Evolutionary conservation across 2,113 vertebrate genomes (phyloP), one percentile per base, ranked within the genome.

Genomic region (Apus apus): DNA sequence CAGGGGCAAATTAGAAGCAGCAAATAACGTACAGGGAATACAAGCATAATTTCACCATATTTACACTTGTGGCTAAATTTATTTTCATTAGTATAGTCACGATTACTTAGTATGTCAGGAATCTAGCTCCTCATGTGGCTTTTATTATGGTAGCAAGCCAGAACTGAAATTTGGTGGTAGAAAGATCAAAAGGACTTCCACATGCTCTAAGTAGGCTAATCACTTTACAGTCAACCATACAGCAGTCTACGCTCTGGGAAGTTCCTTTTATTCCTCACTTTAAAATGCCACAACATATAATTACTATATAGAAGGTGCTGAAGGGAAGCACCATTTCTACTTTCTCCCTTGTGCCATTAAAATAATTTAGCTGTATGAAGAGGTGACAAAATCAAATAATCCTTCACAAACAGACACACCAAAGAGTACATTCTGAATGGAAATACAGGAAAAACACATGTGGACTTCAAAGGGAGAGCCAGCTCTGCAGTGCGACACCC

Each of bases 101-200:
- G 64, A 83, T 13, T 16, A 40, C 34, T 57, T 68, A 48, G 9
- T 14, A 72, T 2, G 4, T 21, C 2, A 13, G 57, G 25, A 87
- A 58, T 40, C 64, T 46, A 61, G 16, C 40, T 92, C 77, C 66
- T 91, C 57, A 58, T 18, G 27, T 58, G 84, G 48, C 13, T 72
- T 92, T 9, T 50, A 57, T 60, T 65, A 53, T 6, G 40, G 71
- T 6, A 93, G 34, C 21, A 79, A 90, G 46, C 34, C 34, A 87
- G 56, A 76, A 73, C n/a, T 66, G 58, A 72, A 85, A 85, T 82
- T 62, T 54, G 30, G n/a, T 54, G n/a, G 45, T 58, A 46, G 50
- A 91, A 50, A 89, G 62, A 95, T 85, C 26, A 92, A 76, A 91
- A 82, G 10, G 21, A 82, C 57, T 87, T 85, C 60, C 36, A 85